Percentiles rank a stretch among this genome's conserved stretches.
Evolutionary conservation across 2,888 invertebrate species (phyloP).

Genomic region (Erpobdella octoculata): DNA sequence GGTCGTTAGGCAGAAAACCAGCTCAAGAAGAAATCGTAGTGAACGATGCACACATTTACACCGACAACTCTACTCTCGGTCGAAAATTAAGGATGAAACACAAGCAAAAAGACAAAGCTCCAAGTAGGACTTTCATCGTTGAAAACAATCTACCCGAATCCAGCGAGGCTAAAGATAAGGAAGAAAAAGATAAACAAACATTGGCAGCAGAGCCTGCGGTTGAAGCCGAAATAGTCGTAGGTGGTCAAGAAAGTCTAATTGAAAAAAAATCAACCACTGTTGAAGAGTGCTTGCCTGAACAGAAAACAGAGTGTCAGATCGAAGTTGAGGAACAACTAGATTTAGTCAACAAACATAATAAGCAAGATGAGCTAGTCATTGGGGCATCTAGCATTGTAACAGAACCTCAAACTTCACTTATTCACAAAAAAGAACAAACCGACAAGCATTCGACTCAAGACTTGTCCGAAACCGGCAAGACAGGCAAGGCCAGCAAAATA

Average conservation of each 20-base stretch:
- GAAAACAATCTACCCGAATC: constrained; percentile 13
- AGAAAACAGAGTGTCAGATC: neutral
- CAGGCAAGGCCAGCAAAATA: constrained; percentile 4
- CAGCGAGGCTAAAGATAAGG: neutral
- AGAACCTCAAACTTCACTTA: neutral
- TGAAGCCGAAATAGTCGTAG: neutral
- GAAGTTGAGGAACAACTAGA: neutral
- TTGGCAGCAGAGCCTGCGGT: neutral
- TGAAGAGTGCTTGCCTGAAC: neutral
- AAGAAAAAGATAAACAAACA: neutral
- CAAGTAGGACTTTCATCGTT: neutral
- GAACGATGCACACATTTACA: constrained; percentile 25
- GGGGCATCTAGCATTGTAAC: neutral
- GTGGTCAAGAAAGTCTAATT: neutral
- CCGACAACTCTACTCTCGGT: constrained; percentile 17
- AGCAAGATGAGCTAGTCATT: constrained; percentile 10
- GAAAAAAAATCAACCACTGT: neutral
- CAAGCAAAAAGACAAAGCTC: constrained; percentile 19
- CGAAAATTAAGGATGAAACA: neutral
- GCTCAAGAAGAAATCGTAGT: constrained; percentile 24
- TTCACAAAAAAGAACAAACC: constrained; percentile 8
- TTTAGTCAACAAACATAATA: constrained; percentile 12
- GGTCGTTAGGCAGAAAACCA: neutral
- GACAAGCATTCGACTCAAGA: neutral
- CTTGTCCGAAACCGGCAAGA: neutral